These are phyloP conservation scores for Tillus elongatus DNA, from an alignment of 2,888 invertebrate species.

Conservation along the genomic window DNA sequence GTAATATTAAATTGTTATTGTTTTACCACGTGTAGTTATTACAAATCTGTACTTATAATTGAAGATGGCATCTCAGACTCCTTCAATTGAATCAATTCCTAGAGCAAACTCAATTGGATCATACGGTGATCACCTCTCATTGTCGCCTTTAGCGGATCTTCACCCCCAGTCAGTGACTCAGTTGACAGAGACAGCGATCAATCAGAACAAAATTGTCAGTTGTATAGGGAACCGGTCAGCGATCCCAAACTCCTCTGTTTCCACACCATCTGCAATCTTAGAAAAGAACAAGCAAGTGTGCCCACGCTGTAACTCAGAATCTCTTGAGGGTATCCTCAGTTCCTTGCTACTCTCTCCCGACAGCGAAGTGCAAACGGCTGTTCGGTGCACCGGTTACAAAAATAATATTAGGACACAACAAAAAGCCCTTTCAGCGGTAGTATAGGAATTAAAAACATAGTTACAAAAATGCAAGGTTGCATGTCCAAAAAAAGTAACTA, in stretches of 20 bases:
- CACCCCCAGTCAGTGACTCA: conserved; percentile 74
- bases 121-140: conserved; percentile 63
- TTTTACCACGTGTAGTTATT: too few relatives aligned
- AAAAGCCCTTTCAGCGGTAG: too few relatives aligned
- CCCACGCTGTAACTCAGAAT: conserved; percentile 52
- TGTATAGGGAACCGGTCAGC: too few relatives aligned
- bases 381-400: conserved; percentile 92
- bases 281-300: conserved; percentile 72
- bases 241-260: conserved; percentile 80
- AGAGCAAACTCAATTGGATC: conserved; percentile 88
- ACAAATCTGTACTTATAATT: too few relatives aligned
- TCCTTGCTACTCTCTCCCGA: conserved; percentile 36
- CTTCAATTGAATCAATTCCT: conserved; percentile 85
- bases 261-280: conserved; percentile 70
- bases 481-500: too few relatives aligned
- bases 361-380: conserved; percentile 41
- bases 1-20: too few relatives aligned
- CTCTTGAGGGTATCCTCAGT: conserved; percentile 43
- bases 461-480: too few relatives aligned
- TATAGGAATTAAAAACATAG: too few relatives aligned
- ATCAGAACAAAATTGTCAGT: conserved; percentile 65
- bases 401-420: too few relatives aligned
- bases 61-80: conserved; percentile 90
- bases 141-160: conserved; percentile 52
- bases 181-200: conserved; percentile 67